phyloP scores from a whole-genome alignment of 2,797 vertebrate species.

The Adrianichthys oophorus region DNA sequence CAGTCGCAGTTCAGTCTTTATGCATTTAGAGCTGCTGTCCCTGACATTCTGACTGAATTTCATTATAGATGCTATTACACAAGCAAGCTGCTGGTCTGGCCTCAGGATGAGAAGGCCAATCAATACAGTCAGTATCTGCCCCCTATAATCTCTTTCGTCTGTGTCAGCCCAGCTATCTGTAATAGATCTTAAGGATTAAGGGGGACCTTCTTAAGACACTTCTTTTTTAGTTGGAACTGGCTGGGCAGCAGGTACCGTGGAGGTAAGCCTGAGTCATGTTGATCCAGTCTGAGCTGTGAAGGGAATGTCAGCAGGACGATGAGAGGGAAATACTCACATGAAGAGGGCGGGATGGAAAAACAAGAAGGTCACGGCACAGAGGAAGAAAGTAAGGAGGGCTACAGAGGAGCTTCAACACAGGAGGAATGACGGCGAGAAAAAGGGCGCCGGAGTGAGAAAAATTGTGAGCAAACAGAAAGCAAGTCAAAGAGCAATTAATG shows the following conservation, averaged over 20 bases:
- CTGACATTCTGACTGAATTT: slow-evolving; percentile 72
- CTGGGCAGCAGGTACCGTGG: slow-evolving; percentile 30
- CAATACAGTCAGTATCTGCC: slow-evolving; percentile 82
- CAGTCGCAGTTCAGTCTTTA: slow-evolving; percentile 49
- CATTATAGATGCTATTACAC: slow-evolving; percentile 77
- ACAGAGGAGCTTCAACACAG: slow-evolving; percentile 21
- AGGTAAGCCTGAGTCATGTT: slow-evolving; percentile 42
- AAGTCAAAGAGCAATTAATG: slow-evolving; percentile 24
- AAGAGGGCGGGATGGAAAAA: slow-evolving; percentile 24
- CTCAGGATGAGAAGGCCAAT: slow-evolving; percentile 73
- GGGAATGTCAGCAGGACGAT: slow-evolving; percentile 28
- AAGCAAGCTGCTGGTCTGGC: slow-evolving; percentile 65
- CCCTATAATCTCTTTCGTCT: slow-evolving; percentile 79
- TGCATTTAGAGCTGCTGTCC: slow-evolving; percentile 59
- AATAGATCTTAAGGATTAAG: slow-evolving; percentile 84
- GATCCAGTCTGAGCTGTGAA: slow-evolving; percentile 49
- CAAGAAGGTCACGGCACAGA: slow-evolving; percentile 29
- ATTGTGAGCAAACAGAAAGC: slow-evolving; percentile 45
- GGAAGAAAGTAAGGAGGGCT: slow-evolving; percentile 24
- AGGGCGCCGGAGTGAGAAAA: slow-evolving; percentile 27
- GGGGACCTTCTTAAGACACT: slow-evolving; percentile 75
- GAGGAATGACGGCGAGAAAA: slow-evolving; percentile 43
- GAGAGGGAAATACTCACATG: slow-evolving; percentile 35
- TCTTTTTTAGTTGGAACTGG: slow-evolving; percentile 58
- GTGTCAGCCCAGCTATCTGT: slow-evolving; percentile 79